These are phyloP conservation scores for Idaea biselata DNA, from an alignment of 2,888 invertebrate genomes.

Conservation along the genomic window DNA sequence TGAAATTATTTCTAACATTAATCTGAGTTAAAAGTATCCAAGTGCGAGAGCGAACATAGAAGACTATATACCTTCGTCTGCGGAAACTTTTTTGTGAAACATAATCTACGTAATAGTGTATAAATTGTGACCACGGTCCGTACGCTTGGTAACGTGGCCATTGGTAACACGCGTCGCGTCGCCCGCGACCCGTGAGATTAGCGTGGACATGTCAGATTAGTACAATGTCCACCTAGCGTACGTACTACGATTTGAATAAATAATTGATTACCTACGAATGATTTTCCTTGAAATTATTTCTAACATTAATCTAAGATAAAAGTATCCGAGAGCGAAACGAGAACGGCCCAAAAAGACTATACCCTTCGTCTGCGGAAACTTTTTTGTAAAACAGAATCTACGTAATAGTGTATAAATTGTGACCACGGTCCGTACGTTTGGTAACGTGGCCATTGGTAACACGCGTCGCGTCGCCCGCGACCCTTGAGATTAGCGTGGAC, in stretches of 20 bases:
- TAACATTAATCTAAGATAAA: no score
- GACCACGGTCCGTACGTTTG: constrained; percentile 28
- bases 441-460: constrained; percentile 20
- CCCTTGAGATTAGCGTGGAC: constrained; percentile 27
- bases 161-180: constrained; percentile 27
- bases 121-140: constrained; percentile 23
- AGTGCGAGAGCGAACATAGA: background rate
- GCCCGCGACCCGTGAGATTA: constrained; percentile 14
- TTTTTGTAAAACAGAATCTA: background rate
- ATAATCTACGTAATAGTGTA: constrained; percentile 14
- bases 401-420: constrained; percentile 18
- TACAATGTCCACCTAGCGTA: constrained; percentile 5
- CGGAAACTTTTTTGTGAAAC: background rate
- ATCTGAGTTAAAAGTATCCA: background rate
- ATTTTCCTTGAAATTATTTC: no score
- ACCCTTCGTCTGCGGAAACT: background rate
- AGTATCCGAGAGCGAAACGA: background rate
- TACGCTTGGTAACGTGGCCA: constrained; percentile 22
- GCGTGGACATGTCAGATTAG: constrained; percentile 27
- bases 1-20: no score
- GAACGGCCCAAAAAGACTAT: no score
- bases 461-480: constrained; percentile 24
- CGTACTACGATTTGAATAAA: no score
- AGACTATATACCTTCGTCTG: background rate
- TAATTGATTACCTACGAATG: no score